A percentile compares a stretch with the other conserved stretches of the same genome.
Conservation (phyloP, 2,888 invertebrate genomes). For the Scaptomyza reducta region DNA sequence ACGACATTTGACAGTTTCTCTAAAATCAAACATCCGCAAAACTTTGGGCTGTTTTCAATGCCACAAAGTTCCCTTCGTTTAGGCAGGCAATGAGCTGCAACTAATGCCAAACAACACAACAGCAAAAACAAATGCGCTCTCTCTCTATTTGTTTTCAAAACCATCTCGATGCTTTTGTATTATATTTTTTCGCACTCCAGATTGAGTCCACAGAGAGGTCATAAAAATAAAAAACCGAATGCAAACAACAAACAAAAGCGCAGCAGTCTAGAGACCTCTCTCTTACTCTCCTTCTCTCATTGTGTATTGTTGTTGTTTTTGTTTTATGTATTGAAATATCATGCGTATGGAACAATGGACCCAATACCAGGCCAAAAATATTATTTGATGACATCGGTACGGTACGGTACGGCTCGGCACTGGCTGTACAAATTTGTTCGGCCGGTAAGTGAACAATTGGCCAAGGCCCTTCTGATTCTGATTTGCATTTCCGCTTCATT, state of each 20-base stretch:
- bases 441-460: too few relatives aligned
- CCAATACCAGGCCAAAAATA: slow-evolving; percentile 23
- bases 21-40: slow-evolving; percentile 13
- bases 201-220: slow-evolving; percentile 27
- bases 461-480: slow-evolving; percentile 44
- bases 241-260: slow-evolving; percentile 76
- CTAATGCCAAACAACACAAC: slow-evolving; percentile 39
- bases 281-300: background rate
- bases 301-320: slow-evolving; percentile 2
- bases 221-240: slow-evolving; percentile 34
- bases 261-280: slow-evolving; percentile 47
- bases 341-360: slow-evolving; percentile 53
- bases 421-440: too few relatives aligned
- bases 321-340: slow-evolving; percentile 41
- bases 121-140: slow-evolving; percentile 9
- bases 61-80: slow-evolving; percentile 19
- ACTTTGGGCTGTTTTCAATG: slow-evolving; percentile 43
- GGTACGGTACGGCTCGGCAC: too few relatives aligned
- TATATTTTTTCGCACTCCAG: slow-evolving; percentile 47
- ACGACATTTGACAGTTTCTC: slow-evolving; percentile 50
- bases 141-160: slow-evolving; percentile 28
- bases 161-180: slow-evolving; percentile 25
- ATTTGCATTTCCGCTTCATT: slow-evolving; percentile 74
- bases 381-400: slow-evolving; percentile 15
- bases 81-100: slow-evolving; percentile 54